Conservation (phyloP, 1,140 invertebrate species). For the Pantala flavescens region DNA sequence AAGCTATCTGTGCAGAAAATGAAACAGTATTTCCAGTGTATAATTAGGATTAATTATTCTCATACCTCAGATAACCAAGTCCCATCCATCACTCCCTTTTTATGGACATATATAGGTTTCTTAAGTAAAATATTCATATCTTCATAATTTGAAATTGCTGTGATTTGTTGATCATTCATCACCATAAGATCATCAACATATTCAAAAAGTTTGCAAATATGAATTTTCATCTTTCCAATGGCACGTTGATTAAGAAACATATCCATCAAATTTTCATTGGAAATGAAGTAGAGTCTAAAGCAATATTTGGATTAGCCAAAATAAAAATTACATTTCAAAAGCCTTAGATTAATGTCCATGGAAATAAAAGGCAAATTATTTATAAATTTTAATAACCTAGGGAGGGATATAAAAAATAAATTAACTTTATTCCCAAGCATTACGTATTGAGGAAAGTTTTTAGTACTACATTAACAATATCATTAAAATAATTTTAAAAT, state of each 20-base stretch:
- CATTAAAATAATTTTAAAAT: no score
- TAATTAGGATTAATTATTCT: constrained; percentile 40
- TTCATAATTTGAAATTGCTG: neutral
- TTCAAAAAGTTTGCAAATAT: constrained; percentile 88
- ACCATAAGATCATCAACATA: constrained; percentile 57
- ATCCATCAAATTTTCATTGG: constrained; percentile 91
- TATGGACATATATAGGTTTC: constrained; percentile 58
- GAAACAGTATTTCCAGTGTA: neutral
- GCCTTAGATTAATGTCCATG: no score
- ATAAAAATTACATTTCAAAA: neutral
- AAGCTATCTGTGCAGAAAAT: neutral
- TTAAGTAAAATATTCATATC: neutral
- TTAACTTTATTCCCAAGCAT: no score
- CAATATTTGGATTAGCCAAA: constrained; percentile 12
- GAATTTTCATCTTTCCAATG: constrained; percentile 74
- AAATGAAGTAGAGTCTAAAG: constrained; percentile 83
- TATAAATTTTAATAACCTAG: no score
- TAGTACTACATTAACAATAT: no score
- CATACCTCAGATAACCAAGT: constrained; percentile 65
- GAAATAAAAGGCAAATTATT: no score
- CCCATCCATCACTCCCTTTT: constrained; percentile 70
- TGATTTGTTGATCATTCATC: constrained; percentile 36
- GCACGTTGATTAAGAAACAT: constrained; percentile 90
- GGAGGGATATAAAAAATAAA: no score
- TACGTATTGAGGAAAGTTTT: no score